Conservation (phyloP, 2,797 vertebrate genomes). For the Labroides dimidiatus region DNA sequence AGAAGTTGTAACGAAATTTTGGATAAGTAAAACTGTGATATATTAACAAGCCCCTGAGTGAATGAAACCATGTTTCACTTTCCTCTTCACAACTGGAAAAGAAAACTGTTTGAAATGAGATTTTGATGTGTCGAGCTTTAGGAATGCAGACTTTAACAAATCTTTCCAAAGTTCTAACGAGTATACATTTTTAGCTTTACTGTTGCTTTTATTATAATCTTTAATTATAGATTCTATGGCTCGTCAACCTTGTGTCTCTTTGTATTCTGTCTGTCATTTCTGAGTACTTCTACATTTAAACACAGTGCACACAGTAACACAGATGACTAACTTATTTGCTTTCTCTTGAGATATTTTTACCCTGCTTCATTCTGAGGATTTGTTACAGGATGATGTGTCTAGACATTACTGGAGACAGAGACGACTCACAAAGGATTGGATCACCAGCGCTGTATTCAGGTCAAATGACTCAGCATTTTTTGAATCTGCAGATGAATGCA, state of each 20-base stretch:
- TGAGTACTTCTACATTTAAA: background rate
- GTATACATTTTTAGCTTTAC: too few relatives aligned
- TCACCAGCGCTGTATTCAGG: slow-evolving; percentile 28
- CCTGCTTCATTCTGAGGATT: background rate
- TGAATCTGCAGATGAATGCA: slow-evolving; percentile 16
- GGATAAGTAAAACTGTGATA: background rate
- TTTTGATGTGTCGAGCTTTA: background rate
- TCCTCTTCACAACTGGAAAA: background rate
- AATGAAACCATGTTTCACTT: background rate
- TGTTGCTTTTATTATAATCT: too few relatives aligned
- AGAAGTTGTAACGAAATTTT: background rate
- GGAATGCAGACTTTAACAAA: too few relatives aligned
- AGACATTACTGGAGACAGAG: background rate
- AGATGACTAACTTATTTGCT: background rate
- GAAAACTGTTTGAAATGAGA: background rate
- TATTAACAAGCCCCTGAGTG: too few relatives aligned
- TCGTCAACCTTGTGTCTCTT: background rate
- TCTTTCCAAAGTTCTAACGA: too few relatives aligned
- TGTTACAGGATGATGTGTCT: background rate
- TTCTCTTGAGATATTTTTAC: background rate
- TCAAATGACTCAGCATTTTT: slow-evolving; percentile 45
- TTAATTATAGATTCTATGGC: background rate
- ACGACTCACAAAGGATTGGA: slow-evolving; percentile 4
- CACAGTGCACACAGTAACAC: background rate
- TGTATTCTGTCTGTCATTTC: background rate